Evolutionary conservation across 2,113 vertebrate species (phyloP).

Genomic region (Aix galericulata): DNA sequence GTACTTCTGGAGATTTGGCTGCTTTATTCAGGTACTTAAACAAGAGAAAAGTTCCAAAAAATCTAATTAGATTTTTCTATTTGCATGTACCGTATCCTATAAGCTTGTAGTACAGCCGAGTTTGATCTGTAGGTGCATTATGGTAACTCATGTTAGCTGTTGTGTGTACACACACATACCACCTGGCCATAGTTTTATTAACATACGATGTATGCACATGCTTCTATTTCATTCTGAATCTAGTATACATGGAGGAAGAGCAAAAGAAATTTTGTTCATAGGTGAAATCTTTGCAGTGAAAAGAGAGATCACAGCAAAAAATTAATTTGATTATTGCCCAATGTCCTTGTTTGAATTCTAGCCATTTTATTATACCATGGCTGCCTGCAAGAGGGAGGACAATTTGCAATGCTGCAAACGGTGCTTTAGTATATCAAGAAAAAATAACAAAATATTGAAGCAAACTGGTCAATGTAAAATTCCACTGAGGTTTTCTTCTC

Average conservation of each 20-base stretch:
- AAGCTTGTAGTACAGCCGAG: not conserved
- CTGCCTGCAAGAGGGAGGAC: not conserved
- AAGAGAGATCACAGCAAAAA: not conserved
- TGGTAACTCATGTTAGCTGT: not conserved
- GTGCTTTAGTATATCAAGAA: not conserved
- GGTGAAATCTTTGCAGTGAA: not conserved
- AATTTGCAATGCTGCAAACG: not conserved
- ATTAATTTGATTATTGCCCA: not conserved
- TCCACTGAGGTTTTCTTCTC: not conserved
- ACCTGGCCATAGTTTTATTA: not conserved
- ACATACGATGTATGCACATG: accelerated
- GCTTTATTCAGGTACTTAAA: not conserved
- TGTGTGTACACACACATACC: accelerated
- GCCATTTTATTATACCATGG: not conserved
- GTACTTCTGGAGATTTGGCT: not conserved
- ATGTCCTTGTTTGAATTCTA: not conserved
- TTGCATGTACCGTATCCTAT: not conserved
- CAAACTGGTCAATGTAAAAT: not conserved
- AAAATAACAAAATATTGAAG: accelerated
- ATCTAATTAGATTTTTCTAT: not conserved
- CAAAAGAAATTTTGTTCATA: not conserved
- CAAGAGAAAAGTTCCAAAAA: not conserved
- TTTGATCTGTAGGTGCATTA: not conserved
- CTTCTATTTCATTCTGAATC: not conserved
- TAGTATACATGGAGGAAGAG: not conserved